These are phyloP conservation scores for Eubasilissa regina DNA, from an alignment of 1,140 invertebrate species.

Conservation along the genomic window DNA sequence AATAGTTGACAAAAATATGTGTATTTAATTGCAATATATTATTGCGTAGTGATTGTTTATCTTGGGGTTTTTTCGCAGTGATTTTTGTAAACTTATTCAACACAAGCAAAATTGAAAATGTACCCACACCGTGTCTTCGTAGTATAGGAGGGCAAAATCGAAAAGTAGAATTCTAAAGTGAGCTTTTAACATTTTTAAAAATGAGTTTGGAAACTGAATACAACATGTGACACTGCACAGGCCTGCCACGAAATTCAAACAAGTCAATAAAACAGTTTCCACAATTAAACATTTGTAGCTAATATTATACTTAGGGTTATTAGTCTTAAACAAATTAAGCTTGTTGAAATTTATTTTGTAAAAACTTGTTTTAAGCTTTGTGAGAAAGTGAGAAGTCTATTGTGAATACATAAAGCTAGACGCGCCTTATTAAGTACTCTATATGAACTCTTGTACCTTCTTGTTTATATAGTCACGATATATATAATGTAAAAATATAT, in stretches of 20 bases:
- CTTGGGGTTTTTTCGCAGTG: too few species aligned
- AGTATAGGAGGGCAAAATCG: constrained; percentile 24
- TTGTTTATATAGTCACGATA: constrained; percentile 24
- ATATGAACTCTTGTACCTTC: constrained; percentile 52
- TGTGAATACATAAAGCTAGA: constrained; percentile 52
- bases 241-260: neutral
- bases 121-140: constrained; percentile 38
- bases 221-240: constrained; percentile 3
- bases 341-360: constrained; percentile 57
- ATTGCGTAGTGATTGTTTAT: too few species aligned
- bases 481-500: constrained; percentile 19
- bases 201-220: constrained; percentile 5
- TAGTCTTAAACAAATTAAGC: constrained; percentile 45
- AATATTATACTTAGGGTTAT: constrained; percentile 16
- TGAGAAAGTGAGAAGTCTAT: constrained; percentile 45
- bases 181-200: constrained; percentile 25
- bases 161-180: constrained; percentile 32
- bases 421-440: constrained; percentile 57
- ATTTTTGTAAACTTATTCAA: neutral
- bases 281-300: constrained; percentile 13
- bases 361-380: constrained; percentile 56
- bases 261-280: constrained; percentile 3
- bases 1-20: too few species aligned
- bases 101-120: neutral
- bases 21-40: too few species aligned